Conservation (phyloP, 2,113 vertebrate species). For the Rostratula benghalensis region DNA sequence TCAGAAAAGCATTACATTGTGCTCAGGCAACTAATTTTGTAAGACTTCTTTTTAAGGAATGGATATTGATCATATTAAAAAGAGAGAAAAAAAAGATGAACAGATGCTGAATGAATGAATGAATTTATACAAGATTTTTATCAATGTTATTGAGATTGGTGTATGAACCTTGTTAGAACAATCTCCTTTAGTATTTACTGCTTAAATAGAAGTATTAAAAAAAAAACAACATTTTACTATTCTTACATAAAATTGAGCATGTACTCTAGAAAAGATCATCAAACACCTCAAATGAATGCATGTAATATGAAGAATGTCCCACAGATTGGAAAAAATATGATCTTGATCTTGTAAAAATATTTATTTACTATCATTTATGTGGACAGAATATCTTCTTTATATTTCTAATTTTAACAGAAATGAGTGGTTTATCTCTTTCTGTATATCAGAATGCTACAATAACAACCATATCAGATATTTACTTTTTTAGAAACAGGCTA, state of each 20-base stretch:
- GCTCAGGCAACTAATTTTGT: neutral
- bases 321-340: neutral
- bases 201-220: neutral
- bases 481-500: neutral
- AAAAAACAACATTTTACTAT: neutral
- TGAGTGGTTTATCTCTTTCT: neutral
- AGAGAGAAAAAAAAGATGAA: neutral
- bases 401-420: slow-evolving; percentile 12
- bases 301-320: neutral
- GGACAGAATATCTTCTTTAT: neutral
- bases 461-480: neutral
- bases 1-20: neutral
- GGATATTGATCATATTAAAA: neutral
- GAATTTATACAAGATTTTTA: neutral
- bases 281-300: neutral
- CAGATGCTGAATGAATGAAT: neutral
- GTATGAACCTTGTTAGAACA: neutral
- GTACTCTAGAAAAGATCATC: neutral
- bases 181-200: neutral
- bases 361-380: slow-evolving; percentile 14
- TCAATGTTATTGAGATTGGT: neutral
- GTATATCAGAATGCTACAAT: neutral
- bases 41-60: neutral
- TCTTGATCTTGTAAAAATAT: neutral
- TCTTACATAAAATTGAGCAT: neutral